Percentiles rank a stretch among this genome's conserved stretches.
phyloP scores from a whole-genome alignment of 2,797 vertebrate species.

The Tauraco hartlaubi region DNA sequence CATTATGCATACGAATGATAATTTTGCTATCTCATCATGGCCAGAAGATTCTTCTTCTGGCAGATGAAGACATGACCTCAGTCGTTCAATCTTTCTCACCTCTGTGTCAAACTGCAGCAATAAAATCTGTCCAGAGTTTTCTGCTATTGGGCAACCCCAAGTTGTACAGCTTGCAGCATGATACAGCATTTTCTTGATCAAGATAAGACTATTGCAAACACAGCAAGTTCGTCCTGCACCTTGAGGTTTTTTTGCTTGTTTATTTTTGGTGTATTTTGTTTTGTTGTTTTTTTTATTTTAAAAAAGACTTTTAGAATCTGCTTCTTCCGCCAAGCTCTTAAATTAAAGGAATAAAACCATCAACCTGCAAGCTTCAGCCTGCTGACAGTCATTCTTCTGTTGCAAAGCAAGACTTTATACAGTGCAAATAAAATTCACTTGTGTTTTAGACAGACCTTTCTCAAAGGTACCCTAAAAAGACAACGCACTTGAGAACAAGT shows the following conservation, averaged over 20 bases:
- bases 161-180: not conserved
- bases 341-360: not conserved
- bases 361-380: not conserved
- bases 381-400: not conserved
- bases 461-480: not conserved
- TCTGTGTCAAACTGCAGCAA: not conserved
- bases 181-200: not conserved
- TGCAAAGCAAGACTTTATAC: not conserved
- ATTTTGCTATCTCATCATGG: not conserved
- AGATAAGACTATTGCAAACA: not conserved
- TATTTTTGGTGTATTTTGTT: not conserved
- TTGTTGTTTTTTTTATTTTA: not conserved
- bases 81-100: not conserved
- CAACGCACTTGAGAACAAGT: not conserved
- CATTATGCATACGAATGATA: not conserved
- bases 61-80: not conserved
- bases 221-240: not conserved
- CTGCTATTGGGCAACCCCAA: not conserved
- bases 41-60: not conserved
- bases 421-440: not conserved
- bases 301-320: not conserved
- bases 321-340: not conserved
- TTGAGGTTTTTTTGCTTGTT: rapidly evolving
- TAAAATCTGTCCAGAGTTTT: not conserved
- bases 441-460: not conserved